Evolutionary conservation across 2,888 invertebrate species (phyloP).

Genomic region (Ischnus inquisitorius): DNA sequence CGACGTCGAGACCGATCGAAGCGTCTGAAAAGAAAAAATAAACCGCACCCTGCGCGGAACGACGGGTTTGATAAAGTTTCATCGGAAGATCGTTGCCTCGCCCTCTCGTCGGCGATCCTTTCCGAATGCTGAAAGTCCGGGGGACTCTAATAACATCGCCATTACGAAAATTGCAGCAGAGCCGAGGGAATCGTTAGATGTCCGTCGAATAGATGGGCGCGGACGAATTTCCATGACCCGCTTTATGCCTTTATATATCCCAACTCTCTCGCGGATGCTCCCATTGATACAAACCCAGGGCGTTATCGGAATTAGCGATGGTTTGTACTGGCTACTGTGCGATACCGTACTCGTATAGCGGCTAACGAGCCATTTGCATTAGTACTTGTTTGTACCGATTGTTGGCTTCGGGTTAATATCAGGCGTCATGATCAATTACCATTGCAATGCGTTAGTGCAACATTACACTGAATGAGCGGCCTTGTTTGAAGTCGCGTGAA

Average conservation of each 20-base stretch:
- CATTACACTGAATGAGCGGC: too few relatives aligned
- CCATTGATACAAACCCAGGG: conserved; percentile 12
- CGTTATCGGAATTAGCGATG: conserved; percentile 49
- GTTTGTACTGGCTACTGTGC: conserved; percentile 20
- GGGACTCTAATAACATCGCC: conserved; percentile 20
- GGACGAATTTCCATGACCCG: conserved; percentile 44
- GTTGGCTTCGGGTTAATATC: conserved; percentile 25
- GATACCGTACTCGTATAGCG: neutral
- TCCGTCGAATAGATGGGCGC: conserved; percentile 21
- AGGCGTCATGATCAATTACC: conserved; percentile 51
- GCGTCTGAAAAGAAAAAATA: conserved; percentile 23
- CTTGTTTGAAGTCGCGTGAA: too few relatives aligned
- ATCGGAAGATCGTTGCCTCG: conserved; percentile 40
- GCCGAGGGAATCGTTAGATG: neutral
- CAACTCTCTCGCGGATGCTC: conserved; percentile 16
- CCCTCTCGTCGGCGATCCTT: conserved; percentile 55
- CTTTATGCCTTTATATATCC: conserved; percentile 11
- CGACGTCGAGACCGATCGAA: conserved; percentile 47
- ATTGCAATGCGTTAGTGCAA: neutral
- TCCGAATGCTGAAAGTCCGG: neutral
- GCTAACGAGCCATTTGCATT: conserved; percentile 49
- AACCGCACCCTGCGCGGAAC: conserved; percentile 60
- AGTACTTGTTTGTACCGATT: conserved; percentile 30
- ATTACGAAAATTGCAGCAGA: conserved; percentile 50
- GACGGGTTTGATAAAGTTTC: conserved; percentile 47